phyloP scores from a whole-genome alignment of 1,140 invertebrate species.

The Aphis craccivora region DNA sequence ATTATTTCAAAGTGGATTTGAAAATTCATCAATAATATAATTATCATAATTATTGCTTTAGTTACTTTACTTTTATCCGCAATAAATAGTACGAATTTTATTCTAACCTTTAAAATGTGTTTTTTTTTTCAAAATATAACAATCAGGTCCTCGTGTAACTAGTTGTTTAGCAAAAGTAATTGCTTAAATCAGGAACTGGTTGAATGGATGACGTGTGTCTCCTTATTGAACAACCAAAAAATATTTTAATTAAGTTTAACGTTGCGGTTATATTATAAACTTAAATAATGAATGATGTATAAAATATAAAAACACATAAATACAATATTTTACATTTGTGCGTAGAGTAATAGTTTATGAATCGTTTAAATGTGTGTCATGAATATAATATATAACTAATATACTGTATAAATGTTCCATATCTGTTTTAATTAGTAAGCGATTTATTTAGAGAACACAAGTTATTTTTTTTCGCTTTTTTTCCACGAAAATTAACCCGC shows the following conservation, averaged over 20 bases:
- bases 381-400: neutral
- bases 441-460: conserved; percentile 14
- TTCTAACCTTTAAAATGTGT: neutral
- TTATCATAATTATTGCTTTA: too few species aligned
- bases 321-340: neutral
- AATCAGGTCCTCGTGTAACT: neutral
- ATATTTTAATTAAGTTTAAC: neutral
- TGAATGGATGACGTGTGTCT: neutral
- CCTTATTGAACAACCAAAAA: neutral
- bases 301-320: neutral
- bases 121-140: too few species aligned
- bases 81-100: too few species aligned
- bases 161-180: neutral
- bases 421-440: neutral
- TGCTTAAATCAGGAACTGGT: neutral
- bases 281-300: neutral
- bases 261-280: neutral
- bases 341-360: neutral
- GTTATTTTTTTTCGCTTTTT: neutral
- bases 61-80: too few species aligned
- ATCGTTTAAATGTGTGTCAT: neutral
- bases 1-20: too few species aligned
- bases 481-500: neutral
- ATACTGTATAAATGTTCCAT: neutral
- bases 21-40: too few species aligned